Base-by-base conservation (phyloP, 2,888 invertebrate genomes). In the Drosophila atripex region DNA sequence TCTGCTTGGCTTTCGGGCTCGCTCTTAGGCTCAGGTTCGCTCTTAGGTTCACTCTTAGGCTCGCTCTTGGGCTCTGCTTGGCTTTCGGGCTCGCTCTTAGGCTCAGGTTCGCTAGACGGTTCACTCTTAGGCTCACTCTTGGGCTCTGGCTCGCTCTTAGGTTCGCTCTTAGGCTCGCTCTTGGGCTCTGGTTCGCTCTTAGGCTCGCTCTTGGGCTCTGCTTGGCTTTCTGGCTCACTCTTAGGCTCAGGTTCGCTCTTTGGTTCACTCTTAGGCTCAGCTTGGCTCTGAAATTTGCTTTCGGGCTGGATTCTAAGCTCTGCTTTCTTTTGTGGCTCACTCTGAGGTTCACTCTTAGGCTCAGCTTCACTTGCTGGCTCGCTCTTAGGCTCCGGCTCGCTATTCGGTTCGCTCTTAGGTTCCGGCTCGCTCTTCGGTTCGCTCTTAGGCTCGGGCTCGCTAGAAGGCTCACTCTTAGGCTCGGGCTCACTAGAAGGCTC, bases 351-450 rank as follows among this genome's bases (percentile, higher is more conserved):
- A 12, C 18, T 18, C 6, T 28, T 66, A 0, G 64, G 53, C 7
- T 65, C 61, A 0, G 61, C 16, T 9, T 39, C 3, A 8, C 16
- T 39, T 9, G 16, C 3, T 0, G 39, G 39, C 5, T 39, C 39
- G 11, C 50, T 63, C 0, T 11, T 63, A 1, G 64, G 65, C 14
- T 65, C 66, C 0, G 68, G 57, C 25, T 35, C 28, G 2, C 46
- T 68, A 0, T 86, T 80, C 0, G 55, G 92, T 84, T 71, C 91
- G 88, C 11, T 92, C 89, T 69, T 90, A 0, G 93, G 92, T 75
- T 92, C 90, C 0, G 92, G 89, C 73, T 90, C 92, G 6, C 92
- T 86, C 49, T 89, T 75, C 0, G 93, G 90, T 68, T 93, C 92
- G 25, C 93, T 86, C 0, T 92, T 91, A 0, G 92, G 88, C 60